Evolutionary conservation across 2,888 invertebrate genomes (phyloP).

Genomic region (Silvanus unidentatus): DNA sequence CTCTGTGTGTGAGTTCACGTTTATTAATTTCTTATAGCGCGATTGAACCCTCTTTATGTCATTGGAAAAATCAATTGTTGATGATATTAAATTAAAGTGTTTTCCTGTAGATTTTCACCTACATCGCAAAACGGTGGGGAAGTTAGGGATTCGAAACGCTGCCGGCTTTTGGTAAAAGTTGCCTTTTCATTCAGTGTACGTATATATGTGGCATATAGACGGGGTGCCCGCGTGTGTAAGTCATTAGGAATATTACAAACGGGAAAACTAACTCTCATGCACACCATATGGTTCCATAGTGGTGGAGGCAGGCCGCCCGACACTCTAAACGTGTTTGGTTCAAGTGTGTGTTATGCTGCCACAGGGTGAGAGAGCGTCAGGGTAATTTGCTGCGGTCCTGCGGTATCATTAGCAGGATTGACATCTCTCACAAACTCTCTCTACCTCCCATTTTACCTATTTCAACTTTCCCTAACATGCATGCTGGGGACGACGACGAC

Average conservation of each 20-base stretch:
- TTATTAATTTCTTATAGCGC: too few relatives aligned
- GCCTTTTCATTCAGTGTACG: constrained; percentile 45
- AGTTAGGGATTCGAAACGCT: too few relatives aligned
- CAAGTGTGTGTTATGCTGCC: neutral
- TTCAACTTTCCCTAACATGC: constrained; percentile 16
- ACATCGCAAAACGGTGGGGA: too few relatives aligned
- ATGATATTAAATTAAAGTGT: too few relatives aligned
- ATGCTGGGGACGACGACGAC: constrained; percentile 15
- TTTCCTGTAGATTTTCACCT: too few relatives aligned
- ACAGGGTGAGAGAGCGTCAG: constrained; percentile 25
- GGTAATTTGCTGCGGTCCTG: constrained; percentile 48
- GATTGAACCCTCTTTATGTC: too few relatives aligned
- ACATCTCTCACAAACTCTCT: constrained; percentile 42
- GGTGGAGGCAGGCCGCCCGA: constrained; percentile 23
- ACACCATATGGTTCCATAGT: constrained; percentile 43
- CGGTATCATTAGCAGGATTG: constrained; percentile 50
- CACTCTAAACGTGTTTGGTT: too few relatives aligned
- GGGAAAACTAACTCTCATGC: constrained; percentile 48
- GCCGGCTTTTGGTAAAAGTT: constrained; percentile 35
- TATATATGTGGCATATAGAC: constrained; percentile 7
- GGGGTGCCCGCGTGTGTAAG: constrained; percentile 44
- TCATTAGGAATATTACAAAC: constrained; percentile 51
- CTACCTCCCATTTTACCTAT: constrained; percentile 38
- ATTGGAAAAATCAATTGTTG: too few relatives aligned
- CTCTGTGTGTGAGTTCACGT: too few relatives aligned